Base-by-base conservation (phyloP, 1,140 invertebrate species). In the Camponotus pennsylvanicus region DNA sequence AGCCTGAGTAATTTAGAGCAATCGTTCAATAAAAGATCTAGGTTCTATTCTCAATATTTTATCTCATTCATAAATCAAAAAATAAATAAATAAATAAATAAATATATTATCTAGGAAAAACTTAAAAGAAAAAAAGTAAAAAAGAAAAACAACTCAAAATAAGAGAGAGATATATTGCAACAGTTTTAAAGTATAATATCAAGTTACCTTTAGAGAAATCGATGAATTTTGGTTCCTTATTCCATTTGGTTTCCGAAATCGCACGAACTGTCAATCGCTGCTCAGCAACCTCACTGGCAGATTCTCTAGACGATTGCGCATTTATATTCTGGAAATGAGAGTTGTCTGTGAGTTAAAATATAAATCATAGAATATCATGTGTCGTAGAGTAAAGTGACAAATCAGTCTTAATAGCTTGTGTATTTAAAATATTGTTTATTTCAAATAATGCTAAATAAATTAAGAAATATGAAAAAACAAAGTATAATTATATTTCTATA, bases 221-320 rank as follows among this genome's bases (percentile, higher is more conserved):
- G 2, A 49, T 49, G 45, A 67, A 77, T 40, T 89, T 87, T 37
- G 64, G 37, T 66, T 71, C 57, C 49, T 93, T 91, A 9, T 79
- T 92, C 93, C 93, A 94, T 49, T 15, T 90, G 34, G 89, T 87
- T 76, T 93, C 92, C 0, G 93, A 92, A 32, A 91, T 91, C 1
- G 93, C 93, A 42, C 93, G 91, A 66, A 95, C 94, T 13, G 93
- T 92, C 63, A 95, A 85, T 76, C 93, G 91, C 6, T 93, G 92
- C 27, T 92, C 91, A 21, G 76, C 52, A 32, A 88, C 66, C 8
- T 93, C 90, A 64, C 86, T 88, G 67, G 67, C 71, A 37, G 83
- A 52, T 57, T 49, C 73, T 80, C 69, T 89, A 7, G 78, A 57
- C 21, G 79, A 79, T 52, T 78, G 82, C 13, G 71, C 79, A 15